These are phyloP conservation scores for Balearica regulorum DNA, from an alignment of 2,797 vertebrate genomes.

Conservation along the genomic window DNA sequence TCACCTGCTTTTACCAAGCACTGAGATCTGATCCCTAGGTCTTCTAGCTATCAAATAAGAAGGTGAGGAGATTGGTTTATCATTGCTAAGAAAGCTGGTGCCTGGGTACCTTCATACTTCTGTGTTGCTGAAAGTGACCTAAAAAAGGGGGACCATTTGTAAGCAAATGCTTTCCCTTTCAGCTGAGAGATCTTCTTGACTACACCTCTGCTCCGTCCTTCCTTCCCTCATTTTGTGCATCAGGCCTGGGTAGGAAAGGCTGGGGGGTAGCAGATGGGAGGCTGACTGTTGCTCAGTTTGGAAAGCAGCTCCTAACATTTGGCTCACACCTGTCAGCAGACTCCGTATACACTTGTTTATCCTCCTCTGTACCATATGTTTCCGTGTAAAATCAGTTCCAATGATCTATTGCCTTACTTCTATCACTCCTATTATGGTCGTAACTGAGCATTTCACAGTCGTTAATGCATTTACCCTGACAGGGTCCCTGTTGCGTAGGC, in stretches of 20 bases:
- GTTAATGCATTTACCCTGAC: constrained; percentile 45
- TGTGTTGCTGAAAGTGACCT: background rate
- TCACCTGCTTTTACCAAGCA: background rate
- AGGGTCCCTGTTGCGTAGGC: constrained; percentile 33
- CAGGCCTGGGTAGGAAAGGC: background rate
- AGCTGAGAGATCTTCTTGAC: accelerated
- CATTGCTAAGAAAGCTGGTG: background rate
- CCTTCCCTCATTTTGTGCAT: background rate
- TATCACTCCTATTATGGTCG: constrained; percentile 54
- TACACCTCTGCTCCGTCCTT: background rate
- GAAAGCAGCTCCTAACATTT: constrained; percentile 52
- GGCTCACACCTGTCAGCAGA: constrained; percentile 62
- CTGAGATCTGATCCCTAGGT: background rate
- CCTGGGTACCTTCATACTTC: background rate
- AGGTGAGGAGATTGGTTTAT: background rate
- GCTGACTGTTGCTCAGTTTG: constrained; percentile 45
- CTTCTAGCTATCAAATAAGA: background rate
- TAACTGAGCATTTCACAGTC: constrained; percentile 59
- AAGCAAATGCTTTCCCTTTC: background rate
- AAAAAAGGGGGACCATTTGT: background rate
- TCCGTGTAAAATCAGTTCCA: constrained; percentile 47
- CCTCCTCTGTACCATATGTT: constrained; percentile 63
- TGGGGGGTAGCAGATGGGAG: constrained; percentile 25
- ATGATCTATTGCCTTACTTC: constrained; percentile 62
- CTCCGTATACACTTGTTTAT: constrained; percentile 51